phyloP scores from a whole-genome alignment of 2,113 vertebrate species.

The Empidonax alnorum region DNA sequence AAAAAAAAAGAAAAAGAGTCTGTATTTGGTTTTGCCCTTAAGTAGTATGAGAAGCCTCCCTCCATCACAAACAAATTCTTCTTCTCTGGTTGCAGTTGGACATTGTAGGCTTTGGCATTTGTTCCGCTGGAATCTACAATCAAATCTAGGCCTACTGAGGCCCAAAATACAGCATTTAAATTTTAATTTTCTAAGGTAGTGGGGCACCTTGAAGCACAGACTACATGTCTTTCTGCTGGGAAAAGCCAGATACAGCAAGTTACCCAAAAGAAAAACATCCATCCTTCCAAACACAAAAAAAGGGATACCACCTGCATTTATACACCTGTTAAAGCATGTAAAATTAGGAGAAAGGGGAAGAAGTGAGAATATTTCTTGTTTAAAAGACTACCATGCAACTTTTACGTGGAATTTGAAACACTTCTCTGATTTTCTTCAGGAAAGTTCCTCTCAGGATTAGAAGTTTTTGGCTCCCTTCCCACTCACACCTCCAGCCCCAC shows the following conservation, averaged over 20 bases:
- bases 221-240: neutral
- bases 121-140: neutral
- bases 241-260: neutral
- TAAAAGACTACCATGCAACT: neutral
- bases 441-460: neutral
- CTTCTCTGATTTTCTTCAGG: neutral
- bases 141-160: neutral
- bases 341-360: neutral
- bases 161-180: neutral
- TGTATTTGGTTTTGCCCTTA: neutral
- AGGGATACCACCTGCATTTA: neutral
- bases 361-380: neutral
- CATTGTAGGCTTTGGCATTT: neutral
- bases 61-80: neutral
- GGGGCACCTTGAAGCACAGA: neutral
- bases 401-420: neutral
- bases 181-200: neutral
- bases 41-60: neutral
- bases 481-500: neutral
- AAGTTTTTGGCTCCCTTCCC: neutral
- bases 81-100: neutral
- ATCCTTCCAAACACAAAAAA: neutral
- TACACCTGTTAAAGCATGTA: rapidly evolving
- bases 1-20: neutral
- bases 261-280: neutral